A percentile compares a stretch with the other conserved stretches of the same genome.
These are phyloP conservation scores for Sitta carolinensis DNA, from an alignment of 2,797 vertebrate species.

Conservation along the genomic window DNA sequence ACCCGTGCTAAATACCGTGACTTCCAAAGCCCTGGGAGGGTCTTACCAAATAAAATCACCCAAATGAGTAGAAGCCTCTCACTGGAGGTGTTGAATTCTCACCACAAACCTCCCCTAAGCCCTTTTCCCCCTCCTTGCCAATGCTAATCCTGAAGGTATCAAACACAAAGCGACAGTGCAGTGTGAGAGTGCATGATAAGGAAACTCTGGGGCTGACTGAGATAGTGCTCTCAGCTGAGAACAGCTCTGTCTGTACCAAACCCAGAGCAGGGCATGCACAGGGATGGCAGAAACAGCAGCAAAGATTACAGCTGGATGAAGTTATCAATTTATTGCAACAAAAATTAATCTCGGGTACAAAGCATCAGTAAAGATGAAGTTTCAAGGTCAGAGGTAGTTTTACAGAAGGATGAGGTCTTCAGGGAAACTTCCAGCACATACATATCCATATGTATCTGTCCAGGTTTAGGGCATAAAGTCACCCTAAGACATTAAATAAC, in stretches of 20 bases:
- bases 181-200: accelerated
- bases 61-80: background rate
- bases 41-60: background rate
- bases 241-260: background rate
- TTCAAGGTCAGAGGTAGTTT: background rate
- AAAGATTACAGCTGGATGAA: background rate
- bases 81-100: background rate
- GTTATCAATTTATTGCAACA: background rate
- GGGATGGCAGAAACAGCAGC: background rate
- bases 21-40: background rate
- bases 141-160: background rate
- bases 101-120: background rate
- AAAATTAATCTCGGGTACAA: background rate
- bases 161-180: background rate
- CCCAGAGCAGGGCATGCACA: background rate
- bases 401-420: background rate
- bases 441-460: accelerated
- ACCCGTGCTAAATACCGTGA: accelerated
- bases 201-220: background rate
- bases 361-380: background rate
- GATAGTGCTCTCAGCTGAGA: background rate
- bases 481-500: background rate
- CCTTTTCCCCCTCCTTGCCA: background rate
- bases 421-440: background rate
- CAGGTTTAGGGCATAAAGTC: background rate